Conservation (phyloP, 1,140 invertebrate genomes). For the Drosophila grimshawi region DNA sequence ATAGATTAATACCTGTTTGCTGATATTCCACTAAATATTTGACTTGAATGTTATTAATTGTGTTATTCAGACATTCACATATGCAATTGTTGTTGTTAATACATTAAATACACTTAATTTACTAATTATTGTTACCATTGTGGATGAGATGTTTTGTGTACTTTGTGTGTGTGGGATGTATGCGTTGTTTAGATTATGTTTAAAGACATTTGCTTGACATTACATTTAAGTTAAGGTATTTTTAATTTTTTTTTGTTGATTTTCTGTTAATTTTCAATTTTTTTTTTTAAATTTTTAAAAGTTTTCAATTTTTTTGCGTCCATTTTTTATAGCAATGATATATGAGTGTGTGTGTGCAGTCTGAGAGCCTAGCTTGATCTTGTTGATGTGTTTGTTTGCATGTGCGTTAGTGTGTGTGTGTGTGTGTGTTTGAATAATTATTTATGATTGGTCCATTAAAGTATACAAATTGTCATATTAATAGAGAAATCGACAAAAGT, state of each 20-base stretch:
- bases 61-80: constrained; percentile 67
- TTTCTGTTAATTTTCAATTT: constrained; percentile 22
- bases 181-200: constrained; percentile 46
- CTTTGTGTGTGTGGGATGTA: constrained; percentile 39
- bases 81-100: constrained; percentile 53
- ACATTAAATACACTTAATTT: constrained; percentile 67
- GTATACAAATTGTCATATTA: constrained; percentile 37
- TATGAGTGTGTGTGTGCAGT: constrained; percentile 64
- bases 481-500: constrained; percentile 29
- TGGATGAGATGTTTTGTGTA: constrained; percentile 71
- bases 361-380: constrained; percentile 53
- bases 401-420: constrained; percentile 12
- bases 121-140: constrained; percentile 83
- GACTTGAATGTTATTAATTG: constrained; percentile 49
- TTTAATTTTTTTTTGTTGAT: constrained; percentile 4
- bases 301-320: constrained; percentile 31
- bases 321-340: constrained; percentile 60
- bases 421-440: constrained; percentile 20
- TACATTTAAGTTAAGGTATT: constrained; percentile 19
- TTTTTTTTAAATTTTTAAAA: constrained; percentile 29
- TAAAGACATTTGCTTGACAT: constrained; percentile 43
- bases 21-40: constrained; percentile 47
- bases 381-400: constrained; percentile 19
- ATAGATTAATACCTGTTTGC: constrained; percentile 52
- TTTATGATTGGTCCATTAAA: constrained; percentile 67